Evolutionary conservation across 1,140 invertebrate species (phyloP), one percentile per base, ranked within the genome.

Genomic region (Aethina tumida): DNA sequence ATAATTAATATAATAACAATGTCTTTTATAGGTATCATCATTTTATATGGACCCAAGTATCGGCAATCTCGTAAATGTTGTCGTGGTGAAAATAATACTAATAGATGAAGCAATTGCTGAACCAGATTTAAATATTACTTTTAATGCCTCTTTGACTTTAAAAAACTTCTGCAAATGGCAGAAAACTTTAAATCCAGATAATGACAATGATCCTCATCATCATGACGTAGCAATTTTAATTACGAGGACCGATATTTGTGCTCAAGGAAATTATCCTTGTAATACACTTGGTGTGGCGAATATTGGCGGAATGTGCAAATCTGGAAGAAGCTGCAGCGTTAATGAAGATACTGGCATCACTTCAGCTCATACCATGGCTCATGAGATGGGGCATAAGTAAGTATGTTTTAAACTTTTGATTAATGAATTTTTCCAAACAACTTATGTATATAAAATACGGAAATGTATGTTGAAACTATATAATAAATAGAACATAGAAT

Each of bases 301-400:
- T 63, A 83, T 92, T 30, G 83, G 81, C 2, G 87, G 88, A 13
- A 90, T 94, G 84, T 93, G 88, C 67, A 84, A 86, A 53, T 80
- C 82, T 4, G 78, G 84, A 53, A 73, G 81, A 24, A 88, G 83
- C 49, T 94, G 89, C 65, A 91, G 82, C 49, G 82, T 94, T 49
- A 91, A 90, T 56, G 84, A 92, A 62, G 89, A 94, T 68, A 91
- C 89, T 59, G 89, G 89, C 21, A 81, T 94, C 35, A 83, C 83
- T 50, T 69, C 92, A 35, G 86, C 88, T 4, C 88, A 89, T 62
- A 94, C 88, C n/a, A 85, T 94, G 47, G 84, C 88, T 9, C 89
- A 94, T 57, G 89, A 94, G 65, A 66, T 94, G 49, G 89, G 88
- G 33, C 89, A 94, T 69, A 92, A 92, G 89, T 93, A 64, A 77